Evolutionary conservation across 2,797 vertebrate genomes (phyloP), one percentile per base, ranked within the genome.

Genomic region (Anniella stebbinsi): DNA sequence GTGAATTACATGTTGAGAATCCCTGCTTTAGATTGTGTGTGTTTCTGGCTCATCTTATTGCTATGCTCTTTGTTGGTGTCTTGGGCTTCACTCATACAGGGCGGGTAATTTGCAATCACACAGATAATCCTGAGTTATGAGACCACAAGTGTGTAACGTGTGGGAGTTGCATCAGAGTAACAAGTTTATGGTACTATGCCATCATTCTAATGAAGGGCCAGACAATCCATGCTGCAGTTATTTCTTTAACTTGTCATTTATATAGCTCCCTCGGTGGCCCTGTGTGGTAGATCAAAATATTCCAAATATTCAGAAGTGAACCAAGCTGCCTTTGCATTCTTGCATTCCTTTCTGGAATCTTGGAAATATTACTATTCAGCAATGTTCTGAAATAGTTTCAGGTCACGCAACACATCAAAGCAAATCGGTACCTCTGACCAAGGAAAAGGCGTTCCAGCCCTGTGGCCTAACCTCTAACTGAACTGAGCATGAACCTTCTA

Each of bases 401-500:
- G 45, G 76, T 66, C 9, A 5, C 1, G 1, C 60, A 38, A 18
- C 15, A 30, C 28, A 9, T 87, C 38, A 5, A 63, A 73, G 25
- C 89, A 77, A 88, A 84, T 75, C 38, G 5, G 25, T 84, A 81
- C 60, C 54, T 67, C 45, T 84, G 83, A 86, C 25, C 17, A 89
- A 91, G 88, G 12, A 33, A 89, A 60, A 38, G 85, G 38, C 36
- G 36, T 75, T 89, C 33, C 87, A 87, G 80, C 23, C 0, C 87
- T 91, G 89, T 91, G 2, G 72, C 8, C 18, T 89, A 85, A 93
- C n/a, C 60, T 90, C 4, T 23, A 86, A 11, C 1, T 91, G 87
- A 95, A 92, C 41, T n/a, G n/a, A 94, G 54, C 21, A 48, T 33
- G 11, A 88, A 54, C 33, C 91, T 13, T 87, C 88, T 87, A 48